Conservation (phyloP, 2,797 vertebrate genomes). For the Lepilemur ruficaudatus region DNA sequence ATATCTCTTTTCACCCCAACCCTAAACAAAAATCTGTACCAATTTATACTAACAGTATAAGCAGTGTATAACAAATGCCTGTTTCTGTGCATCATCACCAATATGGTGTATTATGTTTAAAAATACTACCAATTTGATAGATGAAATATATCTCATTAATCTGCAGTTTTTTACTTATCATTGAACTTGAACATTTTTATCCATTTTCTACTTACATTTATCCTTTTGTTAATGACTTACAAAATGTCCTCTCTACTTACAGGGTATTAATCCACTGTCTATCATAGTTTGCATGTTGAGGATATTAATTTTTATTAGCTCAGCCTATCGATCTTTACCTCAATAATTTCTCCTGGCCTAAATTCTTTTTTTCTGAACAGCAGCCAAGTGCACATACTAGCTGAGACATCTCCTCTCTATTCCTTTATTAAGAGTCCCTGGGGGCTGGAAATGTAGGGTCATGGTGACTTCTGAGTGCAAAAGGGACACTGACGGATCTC, state of each 20-base stretch:
- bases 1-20: neutral
- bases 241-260: slow-evolving; percentile 58
- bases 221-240: slow-evolving; percentile 68
- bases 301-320: slow-evolving; percentile 77
- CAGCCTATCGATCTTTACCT: slow-evolving; percentile 67
- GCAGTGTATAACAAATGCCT: neutral
- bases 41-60: neutral
- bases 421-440: slow-evolving; percentile 45
- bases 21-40: neutral
- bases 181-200: slow-evolving; percentile 40
- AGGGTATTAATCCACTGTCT: slow-evolving; percentile 61
- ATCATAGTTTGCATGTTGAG: slow-evolving; percentile 54
- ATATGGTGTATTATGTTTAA: neutral
- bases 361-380: slow-evolving; percentile 67
- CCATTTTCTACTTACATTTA: slow-evolving; percentile 66
- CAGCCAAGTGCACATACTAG: slow-evolving; percentile 61
- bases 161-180: slow-evolving; percentile 34
- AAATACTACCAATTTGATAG: slow-evolving; percentile 26
- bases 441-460: slow-evolving; percentile 37
- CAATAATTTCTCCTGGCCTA: slow-evolving; percentile 61
- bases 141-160: slow-evolving; percentile 29
- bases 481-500: slow-evolving; percentile 31
- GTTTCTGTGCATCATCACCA: neutral
- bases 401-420: slow-evolving; percentile 39
- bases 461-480: slow-evolving; percentile 44